Evolutionary conservation across 1,140 invertebrate species (phyloP).

Genomic region (Thrips palmi): DNA sequence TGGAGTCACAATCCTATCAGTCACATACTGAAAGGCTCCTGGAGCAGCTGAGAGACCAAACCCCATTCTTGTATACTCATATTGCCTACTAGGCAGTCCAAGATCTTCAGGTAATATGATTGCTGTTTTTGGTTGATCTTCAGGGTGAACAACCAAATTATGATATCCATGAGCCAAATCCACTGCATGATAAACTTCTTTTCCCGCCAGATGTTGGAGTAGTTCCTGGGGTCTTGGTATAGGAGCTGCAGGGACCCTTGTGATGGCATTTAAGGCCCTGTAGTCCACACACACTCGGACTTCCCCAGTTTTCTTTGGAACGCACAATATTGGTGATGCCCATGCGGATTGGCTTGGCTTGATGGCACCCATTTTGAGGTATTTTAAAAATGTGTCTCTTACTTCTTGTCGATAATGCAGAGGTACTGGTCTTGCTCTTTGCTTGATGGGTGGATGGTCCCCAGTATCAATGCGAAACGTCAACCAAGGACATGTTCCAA

Average conservation of each 20-base stretch:
- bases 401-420: neutral
- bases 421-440: conserved; percentile 7
- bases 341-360: conserved; percentile 5
- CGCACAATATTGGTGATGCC: conserved; percentile 8
- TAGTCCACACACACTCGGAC: conserved; percentile 1
- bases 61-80: conserved; percentile 21
- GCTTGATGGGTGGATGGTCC: conserved; percentile 4
- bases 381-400: conserved; percentile 2
- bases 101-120: conserved; percentile 21
- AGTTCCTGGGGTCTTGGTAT: conserved; percentile 29
- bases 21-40: conserved; percentile 23
- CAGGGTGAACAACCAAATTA: conserved; percentile 25
- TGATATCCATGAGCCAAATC: conserved; percentile 30
- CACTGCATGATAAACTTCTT: conserved; percentile 25
- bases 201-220: conserved; percentile 22
- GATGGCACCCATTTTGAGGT: conserved; percentile 11
- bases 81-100: too few species aligned
- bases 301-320: conserved; percentile 9
- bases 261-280: conserved; percentile 21
- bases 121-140: conserved; percentile 26
- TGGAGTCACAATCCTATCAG: too few species aligned
- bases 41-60: conserved; percentile 23
- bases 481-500: too few species aligned
- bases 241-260: conserved; percentile 22
- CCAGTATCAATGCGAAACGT: conserved; percentile 10